A percentile compares a stretch with the other conserved stretches of the same genome.
phyloP scores from a whole-genome alignment of 2,888 invertebrate genomes.

The Eristalis intricaria region DNA sequence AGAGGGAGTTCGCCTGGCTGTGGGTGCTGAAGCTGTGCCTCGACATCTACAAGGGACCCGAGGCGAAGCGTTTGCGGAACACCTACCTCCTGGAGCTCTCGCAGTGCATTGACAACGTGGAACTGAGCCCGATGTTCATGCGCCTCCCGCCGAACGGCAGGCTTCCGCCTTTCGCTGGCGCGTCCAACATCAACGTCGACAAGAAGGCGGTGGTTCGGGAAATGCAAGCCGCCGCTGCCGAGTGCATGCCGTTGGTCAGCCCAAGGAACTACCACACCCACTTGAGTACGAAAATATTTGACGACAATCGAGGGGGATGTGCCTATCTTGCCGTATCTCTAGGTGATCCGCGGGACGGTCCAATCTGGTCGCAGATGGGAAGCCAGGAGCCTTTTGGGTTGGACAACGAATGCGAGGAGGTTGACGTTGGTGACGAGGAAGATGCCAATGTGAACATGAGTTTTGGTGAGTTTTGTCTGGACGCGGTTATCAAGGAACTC shows the following conservation, averaged over 20 bases:
- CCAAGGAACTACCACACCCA: constrained; percentile 60
- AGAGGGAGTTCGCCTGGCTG: constrained; percentile 27
- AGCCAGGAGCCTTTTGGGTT: neutral
- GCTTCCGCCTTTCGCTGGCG: constrained; percentile 2
- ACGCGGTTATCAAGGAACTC: constrained; percentile 75
- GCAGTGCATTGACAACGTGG: constrained; percentile 11
- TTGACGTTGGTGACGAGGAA: neutral
- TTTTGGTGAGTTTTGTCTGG: constrained; percentile 57
- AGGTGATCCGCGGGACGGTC: constrained; percentile 69
- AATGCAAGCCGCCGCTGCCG: constrained; percentile 28
- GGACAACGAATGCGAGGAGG: neutral
- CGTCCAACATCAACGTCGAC: constrained; percentile 24
- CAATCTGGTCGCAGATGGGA: constrained; percentile 70
- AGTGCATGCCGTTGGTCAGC: constrained; percentile 6
- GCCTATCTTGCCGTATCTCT: constrained; percentile 74
- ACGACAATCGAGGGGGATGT: constrained; percentile 74
- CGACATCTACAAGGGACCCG: constrained; percentile 41
- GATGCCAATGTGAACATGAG: constrained; percentile 19
- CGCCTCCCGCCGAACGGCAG: constrained; percentile 22
- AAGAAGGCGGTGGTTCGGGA: constrained; percentile 8
- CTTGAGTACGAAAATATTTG: constrained; percentile 73
- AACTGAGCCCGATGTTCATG: constrained; percentile 20
- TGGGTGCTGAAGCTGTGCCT: constrained; percentile 62
- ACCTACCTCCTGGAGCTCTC: constrained; percentile 49
- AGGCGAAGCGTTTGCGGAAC: constrained; percentile 57